Conservation (phyloP, 2,888 invertebrate species). For the Rhyacophila evoluta region DNA sequence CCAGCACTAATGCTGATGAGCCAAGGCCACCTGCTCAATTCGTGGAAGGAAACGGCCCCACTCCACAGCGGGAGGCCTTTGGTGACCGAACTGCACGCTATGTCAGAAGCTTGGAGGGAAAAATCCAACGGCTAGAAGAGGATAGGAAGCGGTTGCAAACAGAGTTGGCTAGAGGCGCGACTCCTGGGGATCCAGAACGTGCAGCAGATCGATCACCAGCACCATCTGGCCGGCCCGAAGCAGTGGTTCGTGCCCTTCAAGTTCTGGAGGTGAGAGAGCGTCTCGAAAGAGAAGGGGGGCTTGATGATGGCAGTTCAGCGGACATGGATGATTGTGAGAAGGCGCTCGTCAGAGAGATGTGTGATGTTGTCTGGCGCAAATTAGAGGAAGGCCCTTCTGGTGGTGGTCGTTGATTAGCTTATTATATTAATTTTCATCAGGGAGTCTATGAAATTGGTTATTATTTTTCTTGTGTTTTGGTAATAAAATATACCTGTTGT, state of each 20-base stretch:
- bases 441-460: no score
- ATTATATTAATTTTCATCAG: no score
- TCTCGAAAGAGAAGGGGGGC: conserved; percentile 58
- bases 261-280: conserved; percentile 88
- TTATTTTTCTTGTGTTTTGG: no score
- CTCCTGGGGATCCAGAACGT: conserved; percentile 58
- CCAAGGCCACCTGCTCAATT: conserved; percentile 62
- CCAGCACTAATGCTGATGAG: conserved; percentile 91
- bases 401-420: conserved; percentile 39
- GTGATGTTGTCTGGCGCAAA: conserved; percentile 94
- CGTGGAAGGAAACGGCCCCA: conserved; percentile 52
- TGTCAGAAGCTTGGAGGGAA: conserved; percentile 88
- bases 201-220: conserved; percentile 56
- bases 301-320: conserved; percentile 61
- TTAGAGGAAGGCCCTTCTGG: conserved; percentile 85
- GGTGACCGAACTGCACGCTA: conserved; percentile 93
- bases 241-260: conserved; percentile 92
- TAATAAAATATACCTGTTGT: no score
- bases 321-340: conserved; percentile 90
- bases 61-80: conserved; percentile 64
- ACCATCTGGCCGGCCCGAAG: conserved; percentile 85
- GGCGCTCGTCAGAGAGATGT: conserved; percentile 94
- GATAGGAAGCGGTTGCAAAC: conserved; percentile 76
- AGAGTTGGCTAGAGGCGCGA: conserved; percentile 64
- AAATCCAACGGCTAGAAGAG: conserved; percentile 86